These are phyloP conservation scores for Apodemia zela DNA, from an alignment of 2,888 invertebrate species.

Conservation along the genomic window DNA sequence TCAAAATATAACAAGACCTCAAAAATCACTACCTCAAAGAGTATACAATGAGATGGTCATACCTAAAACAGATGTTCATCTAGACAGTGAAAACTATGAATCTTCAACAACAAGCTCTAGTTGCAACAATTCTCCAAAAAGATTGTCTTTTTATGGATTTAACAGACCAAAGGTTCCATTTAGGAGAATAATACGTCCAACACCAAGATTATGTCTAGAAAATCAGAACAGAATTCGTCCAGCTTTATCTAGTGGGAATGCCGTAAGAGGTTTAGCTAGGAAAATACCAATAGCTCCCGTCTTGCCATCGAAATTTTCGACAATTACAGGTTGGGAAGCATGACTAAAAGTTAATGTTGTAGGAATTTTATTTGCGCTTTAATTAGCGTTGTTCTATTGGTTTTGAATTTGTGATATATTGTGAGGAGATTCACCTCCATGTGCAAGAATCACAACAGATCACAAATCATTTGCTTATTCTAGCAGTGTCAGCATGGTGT, in stretches of 20 bases:
- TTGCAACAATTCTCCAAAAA: constrained; percentile 83
- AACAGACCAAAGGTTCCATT: constrained; percentile 63
- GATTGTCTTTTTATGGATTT: constrained; percentile 68
- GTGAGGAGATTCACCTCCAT: constrained; percentile 36
- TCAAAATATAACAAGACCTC: constrained; percentile 44
- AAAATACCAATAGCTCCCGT: constrained; percentile 70
- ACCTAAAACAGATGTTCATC: constrained; percentile 77
- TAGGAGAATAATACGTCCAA: constrained; percentile 57
- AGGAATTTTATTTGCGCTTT: constrained; percentile 34
- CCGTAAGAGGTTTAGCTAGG: constrained; percentile 69
- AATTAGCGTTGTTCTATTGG: constrained; percentile 34
- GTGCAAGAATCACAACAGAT: constrained; percentile 31
- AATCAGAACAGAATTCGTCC: constrained; percentile 57
- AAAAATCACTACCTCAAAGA: constrained; percentile 62
- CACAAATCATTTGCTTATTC: constrained; percentile 45
- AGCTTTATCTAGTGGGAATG: constrained; percentile 44
- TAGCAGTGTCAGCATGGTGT: constrained; percentile 30
- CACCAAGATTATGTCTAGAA: constrained; percentile 61
- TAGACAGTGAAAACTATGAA: constrained; percentile 82
- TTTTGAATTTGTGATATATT: constrained; percentile 39
- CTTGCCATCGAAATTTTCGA: constrained; percentile 76
- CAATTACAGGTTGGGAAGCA: constrained; percentile 71
- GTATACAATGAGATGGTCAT: constrained; percentile 76
- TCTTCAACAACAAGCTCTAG: constrained; percentile 83
- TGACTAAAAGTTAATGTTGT: constrained; percentile 40